These are phyloP conservation scores for Rhea pennata DNA, from an alignment of 2,113 vertebrate genomes.

Conservation along the genomic window DNA sequence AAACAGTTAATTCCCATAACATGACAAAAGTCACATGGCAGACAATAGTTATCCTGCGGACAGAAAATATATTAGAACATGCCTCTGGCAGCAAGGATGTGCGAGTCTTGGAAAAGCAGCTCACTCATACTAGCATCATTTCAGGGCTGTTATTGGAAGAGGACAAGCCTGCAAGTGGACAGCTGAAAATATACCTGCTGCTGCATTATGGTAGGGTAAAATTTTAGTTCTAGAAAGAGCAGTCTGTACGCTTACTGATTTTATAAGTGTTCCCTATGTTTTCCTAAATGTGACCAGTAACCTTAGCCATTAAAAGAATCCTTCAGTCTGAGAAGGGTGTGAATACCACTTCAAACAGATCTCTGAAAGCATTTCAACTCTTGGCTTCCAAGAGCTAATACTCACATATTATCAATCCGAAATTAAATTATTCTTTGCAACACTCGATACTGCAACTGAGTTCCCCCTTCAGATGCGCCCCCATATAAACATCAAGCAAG, in stretches of 20 bases:
- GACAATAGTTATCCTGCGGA: neutral
- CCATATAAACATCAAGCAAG: neutral
- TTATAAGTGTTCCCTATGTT: neutral
- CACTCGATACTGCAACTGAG: neutral
- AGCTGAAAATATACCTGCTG: neutral
- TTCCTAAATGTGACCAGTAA: slow-evolving; percentile 9
- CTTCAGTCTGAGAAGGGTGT: neutral
- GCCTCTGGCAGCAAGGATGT: neutral
- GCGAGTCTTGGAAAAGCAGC: neutral
- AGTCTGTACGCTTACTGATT: neutral
- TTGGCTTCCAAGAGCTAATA: neutral
- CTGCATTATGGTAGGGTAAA: neutral
- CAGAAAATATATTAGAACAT: fast-evolving
- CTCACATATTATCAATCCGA: neutral
- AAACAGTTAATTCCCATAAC: neutral
- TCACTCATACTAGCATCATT: fast-evolving
- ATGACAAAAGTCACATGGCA: neutral
- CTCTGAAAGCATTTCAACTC: neutral
- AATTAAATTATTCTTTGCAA: neutral
- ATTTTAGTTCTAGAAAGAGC: neutral
- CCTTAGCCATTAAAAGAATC: neutral
- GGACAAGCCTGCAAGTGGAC: neutral
- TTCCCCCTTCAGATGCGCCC: neutral
- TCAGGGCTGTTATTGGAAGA: neutral
- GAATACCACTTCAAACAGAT: slow-evolving; percentile 20